Evolutionary conservation across 1,140 invertebrate genomes (phyloP), one percentile per base, ranked within the genome.

Genomic region (Neomicropteryx cornuta): DNA sequence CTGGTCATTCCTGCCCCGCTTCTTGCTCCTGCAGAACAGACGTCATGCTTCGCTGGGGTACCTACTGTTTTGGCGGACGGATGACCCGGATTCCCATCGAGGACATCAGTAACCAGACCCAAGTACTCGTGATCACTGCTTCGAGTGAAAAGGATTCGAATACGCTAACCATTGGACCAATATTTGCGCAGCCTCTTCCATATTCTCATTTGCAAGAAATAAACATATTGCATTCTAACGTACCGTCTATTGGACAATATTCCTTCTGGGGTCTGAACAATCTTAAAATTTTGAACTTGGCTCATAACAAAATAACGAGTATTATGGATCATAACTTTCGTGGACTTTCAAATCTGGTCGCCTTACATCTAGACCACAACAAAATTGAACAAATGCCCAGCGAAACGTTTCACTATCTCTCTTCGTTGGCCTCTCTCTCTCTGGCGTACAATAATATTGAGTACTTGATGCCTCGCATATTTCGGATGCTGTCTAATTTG

Each of bases 321-420:
- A 70, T 85, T 3, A 66, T 87, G 29, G 78, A 87, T 38, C 76
- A 85, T 50, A 92, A 93, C 60, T 91, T 94, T 50, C 54, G 71
- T 5, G 77, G 77, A 21, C 62, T 92, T 43, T 75, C 80, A 48
- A 80, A 76, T 51, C 66, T 93, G 10, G 73, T 77, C 19, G 83
- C 89, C 47, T 68, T 94, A 35, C 81, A 89, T 63, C 69, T 95
- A 21, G 87, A 90, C 51, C 77, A 86, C 55, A 93, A 94, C 63
- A 66, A 76, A 44, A 77, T 79, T 41, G 61, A 72, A 61, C 72
- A 69, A 61, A 81, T 76, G 74, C 81, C 66, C 2, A 86, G 81
- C 43, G 81, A 80, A 36, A 78, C 77, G 5, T 89, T 89, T 60
- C 62, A 75, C 23, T 70, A 81, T 58, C 61, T 87, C 38, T 68